Base-by-base conservation (phyloP, 2,888 invertebrate species). In the Lochmaea crataegi region DNA sequence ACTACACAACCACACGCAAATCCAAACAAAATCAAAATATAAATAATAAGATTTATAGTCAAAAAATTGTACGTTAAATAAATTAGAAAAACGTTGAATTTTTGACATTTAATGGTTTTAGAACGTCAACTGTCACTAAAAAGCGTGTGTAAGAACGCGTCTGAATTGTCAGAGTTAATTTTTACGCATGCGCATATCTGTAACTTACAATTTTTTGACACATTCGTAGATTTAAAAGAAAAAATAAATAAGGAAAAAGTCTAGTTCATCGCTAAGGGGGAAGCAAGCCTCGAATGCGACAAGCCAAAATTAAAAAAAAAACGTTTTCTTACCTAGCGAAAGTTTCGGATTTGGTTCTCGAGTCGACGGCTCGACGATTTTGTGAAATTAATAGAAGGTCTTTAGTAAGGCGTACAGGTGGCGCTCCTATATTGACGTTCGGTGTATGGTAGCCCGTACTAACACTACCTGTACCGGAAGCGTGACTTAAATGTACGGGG, bases 361-460 rank as follows among this genome's bases (percentile, higher is more conserved):
- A 85, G 77, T 90, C 90, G 77, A 88, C 85, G 6, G 89, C 89
- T 78, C 91, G 85, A 81, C 93, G 90, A 84, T 92, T 90, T 87
- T 95, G 94, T 75, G 95, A 95, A 83, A 93, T 93, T 82, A 94
- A 90, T 78, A 96, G 89, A 83, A 93, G 90, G 88, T 94, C 93
- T 87, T 92, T 93, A 82, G 95, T 95, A 83, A 95, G 90, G 75
- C 94, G 90, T 82, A 90, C 86, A 53, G 88, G 87, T 32, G 77
- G 74, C 6, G 82, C 81, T 11, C 81, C 80, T 22, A 80, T 80
- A 51, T 72, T 72, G 48, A 84, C 72, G 68, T 84, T 85, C n/a
- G 87, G 86, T n/a, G 86, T 88, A 80, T 88, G 85, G 82, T 88
- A 87, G 75, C 87, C 86, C 58, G 86, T 84, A 82, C 87, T 88